Evolutionary conservation across 2,113 vertebrate genomes (phyloP).

Genomic region (Lagopus leucura): DNA sequence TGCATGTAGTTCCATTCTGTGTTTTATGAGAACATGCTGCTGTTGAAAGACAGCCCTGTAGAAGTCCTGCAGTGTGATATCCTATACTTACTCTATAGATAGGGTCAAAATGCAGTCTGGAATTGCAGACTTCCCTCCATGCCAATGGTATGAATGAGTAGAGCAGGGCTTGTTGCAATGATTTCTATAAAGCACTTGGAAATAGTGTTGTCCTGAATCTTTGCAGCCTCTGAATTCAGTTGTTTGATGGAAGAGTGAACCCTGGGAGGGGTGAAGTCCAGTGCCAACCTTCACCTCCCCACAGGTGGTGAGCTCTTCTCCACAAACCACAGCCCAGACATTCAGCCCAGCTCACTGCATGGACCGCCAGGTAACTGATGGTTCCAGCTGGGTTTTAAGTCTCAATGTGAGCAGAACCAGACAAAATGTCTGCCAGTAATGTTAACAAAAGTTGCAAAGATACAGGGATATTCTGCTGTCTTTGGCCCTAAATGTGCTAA

Average conservation of each 20-base stretch:
- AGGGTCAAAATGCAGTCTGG: neutral
- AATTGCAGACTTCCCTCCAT: neutral
- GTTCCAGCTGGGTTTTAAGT: neutral
- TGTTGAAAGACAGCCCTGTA: conserved; percentile 52
- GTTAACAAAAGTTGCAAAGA: neutral
- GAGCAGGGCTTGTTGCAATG: neutral
- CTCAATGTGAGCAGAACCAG: neutral
- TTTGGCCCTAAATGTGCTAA: neutral
- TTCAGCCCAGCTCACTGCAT: neutral
- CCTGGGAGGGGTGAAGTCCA: neutral
- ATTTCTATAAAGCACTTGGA: neutral
- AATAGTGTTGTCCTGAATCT: neutral
- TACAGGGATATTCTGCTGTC: fast-evolving
- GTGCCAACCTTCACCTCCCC: neutral
- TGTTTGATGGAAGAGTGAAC: neutral
- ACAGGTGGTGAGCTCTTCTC: fast-evolving
- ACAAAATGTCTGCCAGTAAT: neutral
- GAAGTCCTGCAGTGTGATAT: neutral
- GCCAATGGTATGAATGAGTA: fast-evolving
- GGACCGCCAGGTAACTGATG: neutral
- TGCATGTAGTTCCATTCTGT: neutral
- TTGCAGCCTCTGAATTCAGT: neutral
- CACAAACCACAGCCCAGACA: fast-evolving
- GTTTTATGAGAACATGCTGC: conserved; percentile 6
- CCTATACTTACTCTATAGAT: neutral